Evolutionary conservation across 2,888 invertebrate species (phyloP).

Genomic region (Clunio marinus): DNA sequence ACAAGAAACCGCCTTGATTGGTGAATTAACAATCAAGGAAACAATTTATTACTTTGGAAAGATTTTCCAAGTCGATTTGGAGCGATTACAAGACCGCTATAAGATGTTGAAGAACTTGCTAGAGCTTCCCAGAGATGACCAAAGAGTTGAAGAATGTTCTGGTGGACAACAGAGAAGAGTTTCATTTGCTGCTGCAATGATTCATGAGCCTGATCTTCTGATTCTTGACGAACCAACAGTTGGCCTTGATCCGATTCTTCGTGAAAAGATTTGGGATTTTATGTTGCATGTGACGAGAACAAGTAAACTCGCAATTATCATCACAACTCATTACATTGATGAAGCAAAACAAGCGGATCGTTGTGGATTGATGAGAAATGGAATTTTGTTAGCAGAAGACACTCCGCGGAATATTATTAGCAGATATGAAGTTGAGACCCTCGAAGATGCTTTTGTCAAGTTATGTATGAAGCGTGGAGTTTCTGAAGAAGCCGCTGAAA

Average conservation of each 20-base stretch:
- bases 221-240: constrained; percentile 92
- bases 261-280: constrained; percentile 85
- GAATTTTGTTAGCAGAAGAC: constrained; percentile 79
- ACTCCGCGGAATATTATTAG: constrained; percentile 68
- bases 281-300: constrained; percentile 66
- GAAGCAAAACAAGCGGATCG: constrained; percentile 78
- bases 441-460: constrained; percentile 85
- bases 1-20: constrained; percentile 73
- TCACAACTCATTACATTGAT: constrained; percentile 93
- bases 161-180: constrained; percentile 89
- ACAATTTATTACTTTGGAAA: constrained; percentile 84
- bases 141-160: constrained; percentile 67
- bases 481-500: constrained; percentile 42
- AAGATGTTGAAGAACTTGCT: constrained; percentile 66
- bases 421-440: constrained; percentile 63
- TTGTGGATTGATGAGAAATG: constrained; percentile 84
- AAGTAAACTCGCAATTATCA: constrained; percentile 73
- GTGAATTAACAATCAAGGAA: constrained; percentile 75
- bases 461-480: constrained; percentile 57
- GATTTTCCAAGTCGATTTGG: constrained; percentile 70
- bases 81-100: constrained; percentile 62
- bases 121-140: constrained; percentile 67
- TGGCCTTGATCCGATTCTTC: constrained; percentile 84
- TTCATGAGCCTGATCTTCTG: constrained; percentile 82
- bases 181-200: constrained; percentile 81